Conservation (phyloP, 2,888 invertebrate species). For the Machimus rusticus region DNA sequence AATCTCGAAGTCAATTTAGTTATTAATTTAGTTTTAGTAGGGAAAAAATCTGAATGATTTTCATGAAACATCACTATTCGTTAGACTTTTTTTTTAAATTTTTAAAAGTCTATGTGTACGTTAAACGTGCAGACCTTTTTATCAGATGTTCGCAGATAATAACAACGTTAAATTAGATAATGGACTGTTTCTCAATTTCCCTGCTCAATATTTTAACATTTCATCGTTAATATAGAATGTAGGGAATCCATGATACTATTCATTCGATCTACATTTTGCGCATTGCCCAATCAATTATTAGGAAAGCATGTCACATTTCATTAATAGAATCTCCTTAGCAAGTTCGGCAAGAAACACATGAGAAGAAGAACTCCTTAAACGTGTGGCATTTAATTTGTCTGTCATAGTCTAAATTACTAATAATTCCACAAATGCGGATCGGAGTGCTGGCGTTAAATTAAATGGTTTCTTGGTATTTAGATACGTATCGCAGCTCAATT, state of each 20-base stretch:
- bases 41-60: too few relatives aligned
- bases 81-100: too few relatives aligned
- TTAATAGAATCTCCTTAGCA: background rate
- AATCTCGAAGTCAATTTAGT: too few relatives aligned
- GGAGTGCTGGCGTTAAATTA: background rate
- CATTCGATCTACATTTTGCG: background rate
- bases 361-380: background rate
- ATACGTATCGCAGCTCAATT: background rate
- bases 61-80: too few relatives aligned
- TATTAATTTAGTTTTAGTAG: too few relatives aligned
- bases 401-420: background rate
- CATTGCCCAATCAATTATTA: background rate
- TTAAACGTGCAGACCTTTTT: too few relatives aligned
- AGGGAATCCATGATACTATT: background rate
- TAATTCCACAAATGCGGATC: background rate
- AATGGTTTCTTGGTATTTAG: background rate
- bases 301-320: background rate
- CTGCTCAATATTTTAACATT: background rate
- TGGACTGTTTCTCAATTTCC: background rate
- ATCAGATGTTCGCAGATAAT: background rate
- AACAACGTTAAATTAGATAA: background rate
- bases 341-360: background rate
- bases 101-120: too few relatives aligned
- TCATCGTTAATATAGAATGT: background rate
- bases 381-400: background rate